phyloP scores from a whole-genome alignment of 2,113 vertebrate genomes.

The Cephalopholis sonnerati region DNA sequence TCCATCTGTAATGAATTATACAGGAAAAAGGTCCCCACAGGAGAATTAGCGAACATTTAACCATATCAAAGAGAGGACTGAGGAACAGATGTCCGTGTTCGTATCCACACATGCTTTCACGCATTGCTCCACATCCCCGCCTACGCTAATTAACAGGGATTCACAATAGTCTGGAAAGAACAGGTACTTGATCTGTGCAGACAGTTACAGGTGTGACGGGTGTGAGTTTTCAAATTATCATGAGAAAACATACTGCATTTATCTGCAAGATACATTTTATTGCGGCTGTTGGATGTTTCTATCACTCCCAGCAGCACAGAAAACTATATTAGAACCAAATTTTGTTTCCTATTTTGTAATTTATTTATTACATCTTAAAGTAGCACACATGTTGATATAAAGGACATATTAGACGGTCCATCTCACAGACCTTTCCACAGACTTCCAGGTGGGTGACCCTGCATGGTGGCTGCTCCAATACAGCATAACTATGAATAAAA shows the following conservation, averaged over 20 bases:
- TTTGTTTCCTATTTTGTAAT: not conserved
- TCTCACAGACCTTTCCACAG: conserved; percentile 24
- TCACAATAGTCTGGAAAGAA: not conserved
- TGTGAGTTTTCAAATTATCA: not conserved
- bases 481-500: conserved; percentile 63
- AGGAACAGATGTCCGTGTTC: conserved; percentile 68
- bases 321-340: not conserved
- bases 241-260: not conserved
- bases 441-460: conserved; percentile 39
- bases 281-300: not conserved
- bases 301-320: not conserved
- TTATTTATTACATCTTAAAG: conserved; percentile 1
- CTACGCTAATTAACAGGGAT: conserved; percentile 30
- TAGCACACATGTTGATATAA: not conserved
- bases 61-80: conserved; percentile 67
- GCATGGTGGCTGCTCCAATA: conserved; percentile 13
- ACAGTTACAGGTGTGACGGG: not conserved
- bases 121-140: not conserved
- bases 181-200: conserved; percentile 9
- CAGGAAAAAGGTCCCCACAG: conserved; percentile 32
- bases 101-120: conserved; percentile 25
- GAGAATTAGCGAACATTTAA: conserved; percentile 62
- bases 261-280: not conserved
- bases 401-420: not conserved
- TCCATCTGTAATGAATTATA: conserved; percentile 58